Evolutionary conservation across 2,888 invertebrate species (phyloP), one percentile per base, ranked within the genome.

Genomic region (Willowsia nigromaculata): DNA sequence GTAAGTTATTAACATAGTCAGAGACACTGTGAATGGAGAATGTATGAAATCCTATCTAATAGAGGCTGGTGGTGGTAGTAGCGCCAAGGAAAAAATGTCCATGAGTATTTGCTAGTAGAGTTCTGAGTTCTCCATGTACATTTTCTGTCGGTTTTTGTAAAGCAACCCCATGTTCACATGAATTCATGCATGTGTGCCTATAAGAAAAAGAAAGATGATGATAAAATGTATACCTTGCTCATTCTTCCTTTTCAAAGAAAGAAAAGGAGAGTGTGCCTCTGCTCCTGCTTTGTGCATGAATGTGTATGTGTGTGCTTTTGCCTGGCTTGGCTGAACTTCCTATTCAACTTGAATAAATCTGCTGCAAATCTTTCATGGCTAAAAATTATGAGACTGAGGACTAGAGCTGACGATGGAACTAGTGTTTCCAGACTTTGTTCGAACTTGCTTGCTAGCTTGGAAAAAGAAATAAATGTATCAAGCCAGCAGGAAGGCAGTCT

Each of bases 311-410:
- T 40, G 27, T 76, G 62, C 85, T 85, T 76, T 85, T 85, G 71
- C 76, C 76, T 62, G 85, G 85, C 88, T 88, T 88, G 84, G 90
- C 91, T 89, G 89, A 88, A 85, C 85, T 85, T 85, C 85, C 85
- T 85, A 85, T 85, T 88, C 89, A 88, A 90, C 88, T 88, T 90
- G 90, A 91, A 91, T 91, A 90, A 90, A 91, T 91, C 91, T 91
- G 85, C 88, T 90, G 90, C 90, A 91, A 91, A 91, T 91, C 90
- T 91, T 91, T 91, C 90, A 90, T 91, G 90, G 85, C 74, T 74
- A 76, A 76, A 85, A 85, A 76, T 85, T 85, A 85, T 85, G 85
- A 56, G 85, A 85, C 74, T 62, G 76, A 85, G 85, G 85, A 85
- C 85, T 85, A 85, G 76, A 85, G 85, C 85, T 76, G 85, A 85